Evolutionary conservation across 2,888 invertebrate genomes (phyloP).

Genomic region (Aspidapion aeneum): DNA sequence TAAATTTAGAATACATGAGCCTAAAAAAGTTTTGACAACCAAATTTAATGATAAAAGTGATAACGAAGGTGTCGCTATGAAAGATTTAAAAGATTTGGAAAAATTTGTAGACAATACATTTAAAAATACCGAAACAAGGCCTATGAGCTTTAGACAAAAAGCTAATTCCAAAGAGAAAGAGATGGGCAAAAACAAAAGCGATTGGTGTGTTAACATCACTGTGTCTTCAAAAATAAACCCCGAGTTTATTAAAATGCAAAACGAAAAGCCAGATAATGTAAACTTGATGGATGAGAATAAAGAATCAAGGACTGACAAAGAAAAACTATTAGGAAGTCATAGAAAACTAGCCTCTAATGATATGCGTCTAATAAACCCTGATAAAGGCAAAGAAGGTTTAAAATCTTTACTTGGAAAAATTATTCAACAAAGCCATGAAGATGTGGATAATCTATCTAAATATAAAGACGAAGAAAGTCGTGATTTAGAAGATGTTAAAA

Average conservation of each 20-base stretch:
- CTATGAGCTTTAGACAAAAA: conserved; percentile 9
- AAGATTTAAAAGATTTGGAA: conserved; percentile 36
- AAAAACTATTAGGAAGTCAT: not conserved
- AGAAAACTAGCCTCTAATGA: not conserved
- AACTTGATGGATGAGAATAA: not conserved
- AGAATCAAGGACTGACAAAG: conserved; percentile 3
- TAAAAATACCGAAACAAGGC: conserved; percentile 26
- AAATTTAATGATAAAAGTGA: conserved; percentile 16
- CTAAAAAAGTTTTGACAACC: conserved; percentile 6
- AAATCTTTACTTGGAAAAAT: not conserved
- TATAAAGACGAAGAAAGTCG: not conserved
- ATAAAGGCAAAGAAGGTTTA: not conserved
- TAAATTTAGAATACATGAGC: conserved; percentile 8
- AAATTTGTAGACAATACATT: conserved; percentile 33
- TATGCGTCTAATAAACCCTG: not conserved
- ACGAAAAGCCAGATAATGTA: conserved; percentile 1
- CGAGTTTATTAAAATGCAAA: conserved; percentile 26
- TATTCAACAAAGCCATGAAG: not conserved
- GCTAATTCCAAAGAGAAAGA: conserved; percentile 5
- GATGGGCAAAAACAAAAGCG: conserved; percentile 22
- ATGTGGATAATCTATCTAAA: not conserved
- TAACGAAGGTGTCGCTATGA: conserved; percentile 28
- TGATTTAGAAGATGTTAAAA: not conserved
- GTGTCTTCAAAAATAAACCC: conserved; percentile 34
- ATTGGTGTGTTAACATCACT: conserved; percentile 37